phyloP scores from a whole-genome alignment of 2,888 invertebrate species.

The Calameuta filiformis region DNA sequence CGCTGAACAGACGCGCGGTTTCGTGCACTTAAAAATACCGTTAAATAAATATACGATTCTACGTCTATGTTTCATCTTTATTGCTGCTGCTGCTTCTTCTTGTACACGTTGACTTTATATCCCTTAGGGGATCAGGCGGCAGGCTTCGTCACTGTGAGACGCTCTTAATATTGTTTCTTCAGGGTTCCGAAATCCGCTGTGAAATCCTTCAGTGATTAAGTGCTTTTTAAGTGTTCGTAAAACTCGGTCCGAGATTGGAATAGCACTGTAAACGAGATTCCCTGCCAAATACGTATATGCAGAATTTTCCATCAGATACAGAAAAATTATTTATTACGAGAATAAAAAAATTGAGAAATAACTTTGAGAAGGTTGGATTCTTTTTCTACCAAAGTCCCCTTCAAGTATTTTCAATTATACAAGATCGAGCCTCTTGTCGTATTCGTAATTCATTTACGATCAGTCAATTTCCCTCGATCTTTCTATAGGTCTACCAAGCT shows the following conservation, averaged over 20 bases:
- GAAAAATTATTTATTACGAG: too few species aligned
- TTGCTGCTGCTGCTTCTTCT: background rate
- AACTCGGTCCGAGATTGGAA: too few species aligned
- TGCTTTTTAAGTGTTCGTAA: background rate
- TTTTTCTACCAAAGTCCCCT: background rate
- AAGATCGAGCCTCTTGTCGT: background rate
- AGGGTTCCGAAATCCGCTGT: background rate
- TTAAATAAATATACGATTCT: background rate
- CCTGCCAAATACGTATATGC: too few species aligned
- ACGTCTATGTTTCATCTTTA: background rate
- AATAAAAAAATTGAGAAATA: too few species aligned
- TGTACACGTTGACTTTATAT: too few species aligned
- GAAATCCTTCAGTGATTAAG: background rate
- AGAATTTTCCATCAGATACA: too few species aligned
- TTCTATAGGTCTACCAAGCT: background rate
- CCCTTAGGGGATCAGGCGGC: too few species aligned
- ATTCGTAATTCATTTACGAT: background rate
- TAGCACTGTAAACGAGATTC: too few species aligned
- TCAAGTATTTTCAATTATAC: background rate
- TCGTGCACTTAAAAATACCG: background rate
- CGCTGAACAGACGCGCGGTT: background rate
- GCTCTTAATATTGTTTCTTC: background rate
- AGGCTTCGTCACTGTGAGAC: background rate
- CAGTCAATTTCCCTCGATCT: background rate
- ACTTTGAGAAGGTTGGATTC: too few species aligned